Evolutionary conservation across 1,140 invertebrate genomes (phyloP).

Genomic region (Drosophila kohkoa): DNA sequence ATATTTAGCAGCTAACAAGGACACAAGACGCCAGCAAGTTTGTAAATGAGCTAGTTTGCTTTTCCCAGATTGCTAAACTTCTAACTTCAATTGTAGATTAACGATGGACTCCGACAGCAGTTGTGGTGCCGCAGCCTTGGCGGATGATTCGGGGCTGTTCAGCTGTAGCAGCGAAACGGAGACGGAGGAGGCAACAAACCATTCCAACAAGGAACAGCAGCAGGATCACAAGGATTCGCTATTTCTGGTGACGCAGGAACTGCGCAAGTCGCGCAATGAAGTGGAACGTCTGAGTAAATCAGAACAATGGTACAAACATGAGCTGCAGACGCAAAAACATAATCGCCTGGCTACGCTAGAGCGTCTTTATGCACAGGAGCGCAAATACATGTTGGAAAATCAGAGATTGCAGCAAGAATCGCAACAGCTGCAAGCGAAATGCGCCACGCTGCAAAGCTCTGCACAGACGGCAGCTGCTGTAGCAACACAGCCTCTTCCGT

Average conservation of each 20-base stretch:
- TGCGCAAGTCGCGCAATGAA: conserved; percentile 70
- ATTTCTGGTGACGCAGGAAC: conserved; percentile 63
- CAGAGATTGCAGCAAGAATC: conserved; percentile 76
- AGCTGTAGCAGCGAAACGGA: conserved; percentile 62
- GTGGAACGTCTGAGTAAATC: conserved; percentile 76
- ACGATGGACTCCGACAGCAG: conserved; percentile 56
- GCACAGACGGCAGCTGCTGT: not conserved
- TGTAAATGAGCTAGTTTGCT: not conserved
- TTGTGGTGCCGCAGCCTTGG: conserved; percentile 31
- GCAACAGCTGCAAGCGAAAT: conserved; percentile 56
- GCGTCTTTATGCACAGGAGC: conserved; percentile 75
- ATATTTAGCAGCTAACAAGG: not conserved
- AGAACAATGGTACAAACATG: conserved; percentile 81
- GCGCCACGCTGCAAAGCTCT: conserved; percentile 45
- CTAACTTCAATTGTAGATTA: conserved; percentile 3
- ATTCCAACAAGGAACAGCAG: conserved; percentile 7
- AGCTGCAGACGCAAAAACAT: conserved; percentile 69
- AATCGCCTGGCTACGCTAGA: conserved; percentile 73
- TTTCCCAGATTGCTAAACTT: conserved; percentile 4
- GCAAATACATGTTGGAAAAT: conserved; percentile 78
- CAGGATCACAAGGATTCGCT: conserved; percentile 37
- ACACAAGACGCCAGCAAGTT: not conserved
- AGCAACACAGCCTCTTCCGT: not conserved
- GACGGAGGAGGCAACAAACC: conserved; percentile 24
- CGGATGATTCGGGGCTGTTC: conserved; percentile 68